Evolutionary conservation across 2,888 invertebrate genomes (phyloP).

Genomic region (Chesias legatella): DNA sequence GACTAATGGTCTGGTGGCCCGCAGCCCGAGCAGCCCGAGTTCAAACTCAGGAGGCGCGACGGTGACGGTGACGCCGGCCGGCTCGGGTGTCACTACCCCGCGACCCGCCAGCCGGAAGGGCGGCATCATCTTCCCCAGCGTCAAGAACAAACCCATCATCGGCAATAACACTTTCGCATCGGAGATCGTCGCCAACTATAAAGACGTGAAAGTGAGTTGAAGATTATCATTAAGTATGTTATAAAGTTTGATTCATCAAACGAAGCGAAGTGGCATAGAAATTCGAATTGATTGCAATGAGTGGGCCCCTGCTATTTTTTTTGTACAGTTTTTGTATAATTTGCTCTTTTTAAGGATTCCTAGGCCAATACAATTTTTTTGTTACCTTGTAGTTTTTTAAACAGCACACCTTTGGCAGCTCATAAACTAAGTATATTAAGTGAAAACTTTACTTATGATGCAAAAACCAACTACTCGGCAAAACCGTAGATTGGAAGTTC

Average conservation of each 20-base stretch:
- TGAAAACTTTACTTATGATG: too few relatives aligned
- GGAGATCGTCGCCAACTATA: constrained; percentile 86
- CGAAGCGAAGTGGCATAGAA: too few relatives aligned
- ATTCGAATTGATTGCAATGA: too few relatives aligned
- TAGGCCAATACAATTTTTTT: too few relatives aligned
- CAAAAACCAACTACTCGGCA: too few relatives aligned
- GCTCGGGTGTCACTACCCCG: constrained; percentile 51
- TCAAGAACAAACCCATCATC: constrained; percentile 93
- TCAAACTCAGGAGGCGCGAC: constrained; percentile 54
- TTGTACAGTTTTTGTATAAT: too few relatives aligned
- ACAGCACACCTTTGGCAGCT: too few relatives aligned
- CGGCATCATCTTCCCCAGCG: constrained; percentile 93
- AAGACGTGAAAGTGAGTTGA: constrained; percentile 89
- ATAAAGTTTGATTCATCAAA: constrained; percentile 25
- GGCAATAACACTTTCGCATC: constrained; percentile 91
- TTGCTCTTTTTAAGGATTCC: too few relatives aligned
- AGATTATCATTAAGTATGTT: constrained; percentile 44
- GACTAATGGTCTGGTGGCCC: constrained; percentile 68
- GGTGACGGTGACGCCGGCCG: constrained; percentile 58
- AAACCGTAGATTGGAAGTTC: too few relatives aligned
- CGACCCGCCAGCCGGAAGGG: constrained; percentile 83
- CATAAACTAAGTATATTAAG: too few relatives aligned
- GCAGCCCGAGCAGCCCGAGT: constrained; percentile 69
- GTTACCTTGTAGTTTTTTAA: too few relatives aligned
- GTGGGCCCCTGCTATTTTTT: too few relatives aligned